Evolutionary conservation across 2,888 invertebrate species (phyloP).

Genomic region (Druceiella hillmani): DNA sequence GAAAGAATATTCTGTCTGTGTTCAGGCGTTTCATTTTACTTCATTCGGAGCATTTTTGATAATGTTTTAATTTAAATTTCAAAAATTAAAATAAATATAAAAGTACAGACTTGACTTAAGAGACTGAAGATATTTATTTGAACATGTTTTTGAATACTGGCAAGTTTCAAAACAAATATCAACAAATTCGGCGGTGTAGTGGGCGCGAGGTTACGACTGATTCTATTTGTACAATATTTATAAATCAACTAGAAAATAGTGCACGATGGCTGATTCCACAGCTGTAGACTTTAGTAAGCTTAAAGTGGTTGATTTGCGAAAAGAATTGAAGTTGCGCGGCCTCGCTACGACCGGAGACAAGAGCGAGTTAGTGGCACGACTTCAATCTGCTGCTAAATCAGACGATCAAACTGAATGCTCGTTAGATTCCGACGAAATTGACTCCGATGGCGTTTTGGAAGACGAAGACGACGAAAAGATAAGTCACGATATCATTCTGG

Average conservation of each 20-base stretch:
- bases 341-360: slow-evolving; percentile 73
- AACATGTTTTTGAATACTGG: too few relatives aligned
- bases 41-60: too few relatives aligned
- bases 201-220: too few relatives aligned
- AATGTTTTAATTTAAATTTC: too few relatives aligned
- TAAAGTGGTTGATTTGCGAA: slow-evolving; percentile 80
- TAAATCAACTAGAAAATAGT: neutral
- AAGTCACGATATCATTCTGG: slow-evolving; percentile 33
- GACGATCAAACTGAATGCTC: slow-evolving; percentile 38
- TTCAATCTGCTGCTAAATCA: slow-evolving; percentile 56
- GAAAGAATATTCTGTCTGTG: too few relatives aligned
- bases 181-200: too few relatives aligned
- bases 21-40: too few relatives aligned
- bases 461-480: slow-evolving; percentile 53
- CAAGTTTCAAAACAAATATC: too few relatives aligned
- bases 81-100: too few relatives aligned
- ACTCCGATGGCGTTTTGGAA: slow-evolving; percentile 47
- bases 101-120: too few relatives aligned
- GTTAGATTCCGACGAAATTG: slow-evolving; percentile 48
- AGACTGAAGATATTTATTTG: too few relatives aligned
- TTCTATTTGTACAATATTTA: too few relatives aligned
- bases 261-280: slow-evolving; percentile 29
- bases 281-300: slow-evolving; percentile 38
- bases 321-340: slow-evolving; percentile 74
- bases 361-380: slow-evolving; percentile 70